These are phyloP conservation scores for Smittia sp. DNA, from an alignment of 2,888 invertebrate species.

Conservation along the genomic window DNA sequence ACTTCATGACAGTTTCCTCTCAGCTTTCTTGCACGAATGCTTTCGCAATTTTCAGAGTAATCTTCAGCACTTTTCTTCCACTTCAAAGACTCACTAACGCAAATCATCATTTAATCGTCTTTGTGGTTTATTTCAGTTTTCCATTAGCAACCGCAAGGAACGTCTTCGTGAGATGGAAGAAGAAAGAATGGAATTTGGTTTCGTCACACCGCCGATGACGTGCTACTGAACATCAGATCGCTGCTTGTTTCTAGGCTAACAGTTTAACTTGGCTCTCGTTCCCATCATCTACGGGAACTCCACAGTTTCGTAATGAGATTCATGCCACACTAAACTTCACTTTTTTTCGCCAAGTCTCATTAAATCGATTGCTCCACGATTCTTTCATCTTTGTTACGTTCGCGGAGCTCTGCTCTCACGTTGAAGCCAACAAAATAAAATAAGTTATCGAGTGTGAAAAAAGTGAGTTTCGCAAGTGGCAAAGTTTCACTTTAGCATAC, in stretches of 20 bases:
- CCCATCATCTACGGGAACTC: neutral
- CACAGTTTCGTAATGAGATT: neutral
- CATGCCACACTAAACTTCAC: neutral
- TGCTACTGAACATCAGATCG: neutral
- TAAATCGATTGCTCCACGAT: constrained; percentile 18
- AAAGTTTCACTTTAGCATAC: constrained; percentile 23
- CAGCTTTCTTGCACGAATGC: too few species aligned
- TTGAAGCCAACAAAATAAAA: neutral
- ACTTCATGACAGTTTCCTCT: too few species aligned
- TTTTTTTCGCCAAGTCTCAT: neutral
- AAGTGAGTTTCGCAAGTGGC: neutral
- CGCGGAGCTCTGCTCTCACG: constrained; percentile 17
- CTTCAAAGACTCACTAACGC: neutral
- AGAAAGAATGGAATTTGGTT: neutral
- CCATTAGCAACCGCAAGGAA: neutral
- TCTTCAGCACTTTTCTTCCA: constrained; percentile 7
- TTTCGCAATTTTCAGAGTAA: neutral
- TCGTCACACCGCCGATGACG: neutral
- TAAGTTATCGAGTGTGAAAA: constrained; percentile 15
- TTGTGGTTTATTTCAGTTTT: neutral
- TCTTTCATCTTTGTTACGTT: constrained; percentile 15
- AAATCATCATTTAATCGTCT: constrained; percentile 13
- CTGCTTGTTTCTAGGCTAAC: constrained; percentile 27
- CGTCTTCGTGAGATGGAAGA: neutral
- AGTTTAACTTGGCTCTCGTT: constrained; percentile 1